These are phyloP conservation scores for Enteromius viviparus DNA, from an alignment of 2,797 vertebrate species.

Conservation along the genomic window DNA sequence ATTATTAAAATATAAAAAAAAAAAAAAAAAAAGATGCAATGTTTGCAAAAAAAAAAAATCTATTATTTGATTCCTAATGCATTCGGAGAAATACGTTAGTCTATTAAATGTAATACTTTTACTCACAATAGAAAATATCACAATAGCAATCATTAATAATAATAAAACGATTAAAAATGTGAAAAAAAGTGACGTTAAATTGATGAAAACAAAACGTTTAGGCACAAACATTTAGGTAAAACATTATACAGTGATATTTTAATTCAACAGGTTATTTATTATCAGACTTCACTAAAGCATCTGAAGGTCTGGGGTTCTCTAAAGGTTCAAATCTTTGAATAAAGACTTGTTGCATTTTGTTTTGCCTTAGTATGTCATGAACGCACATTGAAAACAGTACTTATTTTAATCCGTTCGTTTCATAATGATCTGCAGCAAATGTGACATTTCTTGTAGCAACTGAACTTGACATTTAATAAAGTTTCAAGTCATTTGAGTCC, in stretches of 20 bases:
- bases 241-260: not conserved
- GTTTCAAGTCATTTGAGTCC: slow-evolving; percentile 1
- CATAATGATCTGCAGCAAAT: too few species aligned
- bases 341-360: not conserved
- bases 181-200: not conserved
- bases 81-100: not conserved
- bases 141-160: not conserved
- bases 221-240: not conserved
- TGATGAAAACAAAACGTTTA: not conserved
- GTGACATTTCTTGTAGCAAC: not conserved
- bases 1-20: not conserved
- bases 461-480: not conserved
- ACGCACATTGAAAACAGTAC: not conserved
- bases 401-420: not conserved
- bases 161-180: not conserved
- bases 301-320: not conserved
- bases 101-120: not conserved
- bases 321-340: not conserved
- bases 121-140: not conserved
- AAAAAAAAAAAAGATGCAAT: not conserved
- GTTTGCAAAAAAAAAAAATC: not conserved
- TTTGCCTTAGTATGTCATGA: not conserved
- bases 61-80: not conserved
- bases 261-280: not conserved
- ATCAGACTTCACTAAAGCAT: not conserved